Percentiles rank a stretch among this genome's conserved stretches.
These are phyloP conservation scores for Oryzias curvinotus DNA, from an alignment of 2,113 vertebrate genomes.

Conservation along the genomic window DNA sequence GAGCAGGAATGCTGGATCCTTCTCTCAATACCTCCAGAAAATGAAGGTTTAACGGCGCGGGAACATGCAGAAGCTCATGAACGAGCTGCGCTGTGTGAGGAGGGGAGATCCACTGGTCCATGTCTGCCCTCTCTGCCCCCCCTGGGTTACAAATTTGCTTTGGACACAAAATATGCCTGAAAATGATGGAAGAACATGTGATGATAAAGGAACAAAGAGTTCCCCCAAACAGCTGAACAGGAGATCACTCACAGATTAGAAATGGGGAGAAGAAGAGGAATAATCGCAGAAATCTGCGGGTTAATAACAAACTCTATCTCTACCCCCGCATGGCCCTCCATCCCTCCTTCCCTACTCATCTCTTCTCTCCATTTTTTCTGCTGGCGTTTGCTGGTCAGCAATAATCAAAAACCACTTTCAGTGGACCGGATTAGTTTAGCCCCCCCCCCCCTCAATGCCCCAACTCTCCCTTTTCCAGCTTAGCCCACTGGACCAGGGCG, in stretches of 20 bases:
- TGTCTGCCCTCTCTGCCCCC: slow-evolving; percentile 54
- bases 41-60: slow-evolving; percentile 4
- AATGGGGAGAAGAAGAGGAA: slow-evolving; percentile 47
- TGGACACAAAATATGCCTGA: slow-evolving; percentile 62
- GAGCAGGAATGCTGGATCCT: slow-evolving; percentile 10
- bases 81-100: slow-evolving; percentile 40
- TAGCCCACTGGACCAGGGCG: slow-evolving; percentile 98
- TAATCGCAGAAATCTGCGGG: slow-evolving; percentile 53
- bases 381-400: slow-evolving; percentile 99
- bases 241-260: slow-evolving; percentile 72
- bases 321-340: slow-evolving; percentile 6
- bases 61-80: slow-evolving; percentile 45
- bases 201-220: slow-evolving; percentile 70
- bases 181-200: slow-evolving; percentile 60
- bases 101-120: slow-evolving; percentile 60
- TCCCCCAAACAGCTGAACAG: slow-evolving; percentile 59
- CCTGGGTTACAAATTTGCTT: slow-evolving; percentile 35
- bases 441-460: slow-evolving; percentile 43
- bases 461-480: slow-evolving; percentile 85
- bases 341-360: slow-evolving; percentile 47
- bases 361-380: slow-evolving; percentile 65
- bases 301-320: slow-evolving; percentile 67
- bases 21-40: slow-evolving; percentile 16
- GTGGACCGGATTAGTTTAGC: slow-evolving; percentile 90
- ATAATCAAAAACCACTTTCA: slow-evolving; percentile 99